Evolutionary conservation across 2,888 invertebrate genomes (phyloP).

Genomic region (Nomada ferruginata): DNA sequence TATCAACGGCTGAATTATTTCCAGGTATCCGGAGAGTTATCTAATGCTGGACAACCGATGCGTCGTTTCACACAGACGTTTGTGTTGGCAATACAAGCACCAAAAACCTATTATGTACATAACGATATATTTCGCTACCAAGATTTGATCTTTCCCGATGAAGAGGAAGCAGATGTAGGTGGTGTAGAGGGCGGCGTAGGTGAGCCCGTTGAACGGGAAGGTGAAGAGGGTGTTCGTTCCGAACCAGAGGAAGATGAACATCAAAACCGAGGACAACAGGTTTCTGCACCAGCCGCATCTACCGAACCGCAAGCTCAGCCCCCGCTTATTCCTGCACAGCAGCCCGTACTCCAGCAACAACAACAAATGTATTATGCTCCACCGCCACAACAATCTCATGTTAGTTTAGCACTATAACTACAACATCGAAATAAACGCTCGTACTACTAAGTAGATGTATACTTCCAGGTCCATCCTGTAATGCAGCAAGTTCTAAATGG

Average conservation of each 20-base stretch:
- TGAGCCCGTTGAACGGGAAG: conserved; percentile 81
- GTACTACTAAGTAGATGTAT: neutral
- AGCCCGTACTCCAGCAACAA: conserved; percentile 75
- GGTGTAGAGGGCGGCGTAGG: conserved; percentile 76
- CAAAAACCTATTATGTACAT: conserved; percentile 99
- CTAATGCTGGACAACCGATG: conserved; percentile 98
- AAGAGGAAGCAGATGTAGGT: conserved; percentile 80
- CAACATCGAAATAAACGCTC: neutral
- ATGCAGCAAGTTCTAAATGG: conserved; percentile 82
- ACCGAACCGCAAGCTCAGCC: conserved; percentile 74
- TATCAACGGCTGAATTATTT: conserved; percentile 48
- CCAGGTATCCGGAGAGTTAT: conserved; percentile 96
- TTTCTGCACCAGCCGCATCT: conserved; percentile 70
- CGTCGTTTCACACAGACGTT: conserved; percentile 99
- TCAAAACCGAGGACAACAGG: conserved; percentile 77
- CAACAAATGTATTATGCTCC: conserved; percentile 75
- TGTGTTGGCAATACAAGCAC: conserved; percentile 97
- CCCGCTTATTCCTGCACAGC: conserved; percentile 74
- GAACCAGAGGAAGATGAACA: conserved; percentile 89
- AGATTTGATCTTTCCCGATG: conserved; percentile 85
- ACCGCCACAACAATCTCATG: conserved; percentile 75
- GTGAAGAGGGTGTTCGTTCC: conserved; percentile 88
- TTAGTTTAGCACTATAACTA: conserved; percentile 47
- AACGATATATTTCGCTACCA: conserved; percentile 99
- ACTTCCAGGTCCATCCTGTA: conserved; percentile 78